Percentiles rank a stretch among this genome's conserved stretches.
Evolutionary conservation across 2,113 vertebrate species (phyloP).

Genomic region (Sinocyclocheilus grahami): DNA sequence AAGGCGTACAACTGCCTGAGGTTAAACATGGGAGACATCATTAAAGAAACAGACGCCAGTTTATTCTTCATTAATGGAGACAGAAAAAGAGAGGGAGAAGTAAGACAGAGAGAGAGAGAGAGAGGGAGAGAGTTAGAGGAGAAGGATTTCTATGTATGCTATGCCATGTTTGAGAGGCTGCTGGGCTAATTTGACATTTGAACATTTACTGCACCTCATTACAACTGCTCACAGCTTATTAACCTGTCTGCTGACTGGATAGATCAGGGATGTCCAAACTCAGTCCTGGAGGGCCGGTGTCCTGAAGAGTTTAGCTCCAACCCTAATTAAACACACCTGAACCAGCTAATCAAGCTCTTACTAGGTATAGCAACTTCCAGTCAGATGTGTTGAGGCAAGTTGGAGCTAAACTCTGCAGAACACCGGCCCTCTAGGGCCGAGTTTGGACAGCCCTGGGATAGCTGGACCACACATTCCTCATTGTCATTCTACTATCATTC

Average conservation of each 20-base stretch:
- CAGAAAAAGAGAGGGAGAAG: conserved; percentile 9
- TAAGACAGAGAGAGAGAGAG: background rate
- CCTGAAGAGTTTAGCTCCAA: too few species aligned
- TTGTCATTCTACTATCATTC: background rate
- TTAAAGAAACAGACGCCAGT: conserved; percentile 11
- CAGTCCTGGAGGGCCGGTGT: too few species aligned
- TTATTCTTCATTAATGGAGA: conserved; percentile 35
- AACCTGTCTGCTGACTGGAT: conserved; percentile 27
- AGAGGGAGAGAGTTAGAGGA: background rate
- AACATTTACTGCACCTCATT: conserved; percentile 32
- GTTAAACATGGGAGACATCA: conserved; percentile 30
- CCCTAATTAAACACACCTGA: too few species aligned
- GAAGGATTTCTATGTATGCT: conserved; percentile 1
- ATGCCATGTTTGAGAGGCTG: background rate
- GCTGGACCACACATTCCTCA: conserved; percentile 5
- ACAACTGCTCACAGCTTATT: conserved; percentile 13
- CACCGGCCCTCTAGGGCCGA: too few species aligned
- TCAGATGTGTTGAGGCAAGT: too few species aligned
- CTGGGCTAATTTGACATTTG: conserved; percentile 26
- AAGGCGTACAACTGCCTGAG: background rate
- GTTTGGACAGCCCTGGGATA: background rate
- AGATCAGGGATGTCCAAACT: too few species aligned
- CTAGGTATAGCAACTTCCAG: too few species aligned
- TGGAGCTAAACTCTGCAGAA: too few species aligned
- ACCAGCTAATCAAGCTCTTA: too few species aligned